Conservation (phyloP, 2,113 vertebrate genomes). For the Okapia johnstoni region DNA sequence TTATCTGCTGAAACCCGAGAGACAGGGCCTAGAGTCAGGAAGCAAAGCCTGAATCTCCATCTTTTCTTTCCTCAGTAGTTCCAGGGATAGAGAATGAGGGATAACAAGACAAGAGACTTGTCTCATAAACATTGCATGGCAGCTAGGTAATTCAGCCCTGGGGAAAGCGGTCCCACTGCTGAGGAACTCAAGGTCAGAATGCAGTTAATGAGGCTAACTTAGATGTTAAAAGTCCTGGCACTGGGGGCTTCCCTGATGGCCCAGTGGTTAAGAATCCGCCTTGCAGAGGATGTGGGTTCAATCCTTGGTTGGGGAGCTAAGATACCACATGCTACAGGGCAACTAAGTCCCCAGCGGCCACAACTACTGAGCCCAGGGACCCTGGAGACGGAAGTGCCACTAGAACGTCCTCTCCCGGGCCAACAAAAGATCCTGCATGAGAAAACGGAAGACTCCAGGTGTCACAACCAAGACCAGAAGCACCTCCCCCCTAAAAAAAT, state of each 20-base stretch:
- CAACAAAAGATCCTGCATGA: not conserved
- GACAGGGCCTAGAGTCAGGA: not conserved
- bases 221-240: not conserved
- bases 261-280: not conserved
- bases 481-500: fast-evolving
- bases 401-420: not conserved
- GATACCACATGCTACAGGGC: not conserved
- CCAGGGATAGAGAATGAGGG: not conserved
- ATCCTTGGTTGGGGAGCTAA: not conserved
- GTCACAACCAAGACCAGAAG: not conserved
- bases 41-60: not conserved
- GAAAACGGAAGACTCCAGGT: not conserved
- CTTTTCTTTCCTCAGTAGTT: not conserved
- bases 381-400: not conserved
- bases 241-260: not conserved
- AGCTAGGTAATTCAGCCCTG: not conserved
- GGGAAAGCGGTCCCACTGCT: no score
- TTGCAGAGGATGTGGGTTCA: not conserved
- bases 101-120: not conserved
- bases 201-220: not conserved
- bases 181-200: not conserved
- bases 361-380: not conserved
- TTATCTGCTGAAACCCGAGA: not conserved
- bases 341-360: not conserved
- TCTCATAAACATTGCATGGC: not conserved